Conservation (phyloP, 2,797 vertebrate species). For the Dermochelys coriacea region DNA sequence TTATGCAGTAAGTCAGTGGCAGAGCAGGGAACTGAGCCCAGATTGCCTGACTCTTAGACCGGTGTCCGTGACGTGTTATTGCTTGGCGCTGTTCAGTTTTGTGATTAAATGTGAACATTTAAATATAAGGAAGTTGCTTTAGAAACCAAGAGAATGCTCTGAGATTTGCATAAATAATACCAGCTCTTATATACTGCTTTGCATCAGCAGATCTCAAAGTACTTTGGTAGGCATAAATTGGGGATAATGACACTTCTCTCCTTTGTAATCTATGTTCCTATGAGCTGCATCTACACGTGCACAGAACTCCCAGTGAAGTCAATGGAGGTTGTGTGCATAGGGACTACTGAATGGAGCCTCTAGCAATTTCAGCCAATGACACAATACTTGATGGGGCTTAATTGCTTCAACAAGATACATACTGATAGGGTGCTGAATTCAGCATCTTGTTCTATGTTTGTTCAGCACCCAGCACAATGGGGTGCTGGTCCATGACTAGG, state of each 20-base stretch:
- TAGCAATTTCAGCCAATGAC: background rate
- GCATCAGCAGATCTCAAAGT: background rate
- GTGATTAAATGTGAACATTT: background rate
- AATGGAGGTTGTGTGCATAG: background rate
- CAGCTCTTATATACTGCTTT: rapidly evolving
- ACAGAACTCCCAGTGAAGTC: background rate
- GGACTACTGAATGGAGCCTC: background rate
- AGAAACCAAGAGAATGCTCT: background rate
- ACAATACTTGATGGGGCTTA: background rate
- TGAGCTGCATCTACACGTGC: background rate
- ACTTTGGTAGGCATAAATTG: background rate
- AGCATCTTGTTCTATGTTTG: background rate
- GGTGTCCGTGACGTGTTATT: background rate
- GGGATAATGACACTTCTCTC: background rate
- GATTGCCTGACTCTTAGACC: background rate
- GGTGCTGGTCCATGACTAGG: background rate
- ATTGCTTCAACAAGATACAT: background rate
- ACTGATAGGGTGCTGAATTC: background rate
- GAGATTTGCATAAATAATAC: background rate
- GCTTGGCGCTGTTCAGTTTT: background rate
- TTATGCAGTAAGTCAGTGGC: background rate
- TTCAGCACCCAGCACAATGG: background rate
- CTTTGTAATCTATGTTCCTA: rapidly evolving
- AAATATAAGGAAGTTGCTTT: background rate
- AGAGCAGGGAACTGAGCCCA: background rate